These are phyloP conservation scores for Rhagophthalmus giganteus DNA, from an alignment of 2,888 invertebrate species.

Conservation along the genomic window DNA sequence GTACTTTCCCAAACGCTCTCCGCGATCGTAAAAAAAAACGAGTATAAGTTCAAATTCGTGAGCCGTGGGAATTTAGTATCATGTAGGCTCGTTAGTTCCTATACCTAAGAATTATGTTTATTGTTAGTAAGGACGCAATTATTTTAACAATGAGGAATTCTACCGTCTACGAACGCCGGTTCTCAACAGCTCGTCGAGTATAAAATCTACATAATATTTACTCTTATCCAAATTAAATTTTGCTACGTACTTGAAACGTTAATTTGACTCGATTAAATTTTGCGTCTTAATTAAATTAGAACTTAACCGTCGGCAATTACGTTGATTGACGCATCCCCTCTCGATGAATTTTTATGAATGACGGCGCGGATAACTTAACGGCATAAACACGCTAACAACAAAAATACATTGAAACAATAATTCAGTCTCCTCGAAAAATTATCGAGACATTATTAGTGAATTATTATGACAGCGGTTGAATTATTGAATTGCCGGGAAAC, in stretches of 20 bases:
- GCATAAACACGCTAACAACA: slow-evolving; percentile 1
- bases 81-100: background rate
- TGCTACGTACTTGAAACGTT: slow-evolving; percentile 3
- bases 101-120: slow-evolving; percentile 4
- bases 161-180: background rate
- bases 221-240: slow-evolving; percentile 4
- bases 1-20: background rate
- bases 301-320: background rate
- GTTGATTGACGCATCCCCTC: background rate
- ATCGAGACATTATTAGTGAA: slow-evolving; percentile 35
- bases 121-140: slow-evolving; percentile 7
- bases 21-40: background rate
- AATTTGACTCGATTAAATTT: slow-evolving; percentile 10
- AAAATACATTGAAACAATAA: slow-evolving; percentile 14
- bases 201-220: slow-evolving; percentile 8
- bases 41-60: background rate
- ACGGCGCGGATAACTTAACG: background rate
- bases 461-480: slow-evolving; percentile 28
- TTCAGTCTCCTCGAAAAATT: slow-evolving; percentile 26
- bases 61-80: slow-evolving; percentile 8
- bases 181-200: slow-evolving; percentile 1
- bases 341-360: too few relatives aligned
- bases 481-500: slow-evolving; percentile 32
- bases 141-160: slow-evolving; percentile 5
- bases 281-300: slow-evolving; percentile 7